These are phyloP conservation scores for Chloropsis cyanopogon DNA, from an alignment of 2,113 vertebrate genomes.

Conservation along the genomic window DNA sequence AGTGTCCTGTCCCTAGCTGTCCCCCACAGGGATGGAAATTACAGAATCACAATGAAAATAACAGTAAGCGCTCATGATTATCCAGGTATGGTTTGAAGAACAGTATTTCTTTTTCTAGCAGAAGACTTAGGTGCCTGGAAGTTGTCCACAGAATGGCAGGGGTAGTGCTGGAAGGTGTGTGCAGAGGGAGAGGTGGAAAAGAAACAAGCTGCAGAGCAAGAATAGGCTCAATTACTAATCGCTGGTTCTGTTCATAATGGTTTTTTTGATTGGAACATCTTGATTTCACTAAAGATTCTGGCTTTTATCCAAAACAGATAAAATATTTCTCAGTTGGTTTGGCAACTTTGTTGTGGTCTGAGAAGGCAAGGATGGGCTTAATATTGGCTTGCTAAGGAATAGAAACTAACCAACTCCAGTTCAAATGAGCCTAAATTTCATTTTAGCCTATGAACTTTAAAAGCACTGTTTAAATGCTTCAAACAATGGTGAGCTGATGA, in stretches of 20 bases:
- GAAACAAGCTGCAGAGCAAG: background rate
- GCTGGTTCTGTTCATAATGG: background rate
- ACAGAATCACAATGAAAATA: background rate
- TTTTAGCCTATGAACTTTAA: background rate
- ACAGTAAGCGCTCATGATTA: background rate
- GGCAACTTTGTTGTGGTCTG: background rate
- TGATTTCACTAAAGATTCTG: background rate
- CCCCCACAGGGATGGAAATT: background rate
- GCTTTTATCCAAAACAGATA: background rate
- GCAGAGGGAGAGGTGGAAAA: background rate
- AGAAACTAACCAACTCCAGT: background rate
- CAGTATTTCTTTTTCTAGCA: background rate
- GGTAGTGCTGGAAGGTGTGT: background rate
- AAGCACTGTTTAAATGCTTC: background rate
- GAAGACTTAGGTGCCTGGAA: background rate
- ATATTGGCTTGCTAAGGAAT: background rate
- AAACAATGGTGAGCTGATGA: conserved; percentile 25
- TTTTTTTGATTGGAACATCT: background rate
- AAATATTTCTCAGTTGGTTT: background rate
- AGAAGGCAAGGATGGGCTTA: background rate
- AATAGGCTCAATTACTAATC: background rate
- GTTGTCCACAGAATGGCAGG: background rate
- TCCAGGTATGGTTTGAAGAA: background rate
- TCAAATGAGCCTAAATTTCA: background rate
- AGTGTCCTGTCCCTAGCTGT: background rate